These are phyloP conservation scores for Orientallactaga sibirica DNA, from an alignment of 2,797 vertebrate species.

Conservation along the genomic window DNA sequence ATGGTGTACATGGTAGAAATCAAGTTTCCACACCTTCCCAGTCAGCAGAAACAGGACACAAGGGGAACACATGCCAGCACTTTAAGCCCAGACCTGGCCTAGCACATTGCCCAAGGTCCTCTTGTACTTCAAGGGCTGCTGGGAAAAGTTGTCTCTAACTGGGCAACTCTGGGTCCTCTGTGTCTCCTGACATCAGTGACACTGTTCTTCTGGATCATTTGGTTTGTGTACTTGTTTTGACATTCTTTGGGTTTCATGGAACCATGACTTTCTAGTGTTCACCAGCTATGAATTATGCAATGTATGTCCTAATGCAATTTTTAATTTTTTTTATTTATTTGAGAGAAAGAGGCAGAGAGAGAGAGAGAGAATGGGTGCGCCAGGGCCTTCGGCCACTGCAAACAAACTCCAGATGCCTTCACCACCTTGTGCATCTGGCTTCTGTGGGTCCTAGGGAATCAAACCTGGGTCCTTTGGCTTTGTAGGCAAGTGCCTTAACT, in stretches of 20 bases:
- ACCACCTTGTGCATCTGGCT: too few relatives aligned
- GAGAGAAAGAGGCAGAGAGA: too few relatives aligned
- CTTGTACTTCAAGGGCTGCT: background rate
- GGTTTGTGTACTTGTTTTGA: rapidly evolving
- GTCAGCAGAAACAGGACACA: background rate
- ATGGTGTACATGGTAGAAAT: rapidly evolving
- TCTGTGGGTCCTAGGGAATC: too few relatives aligned
- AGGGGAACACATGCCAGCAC: rapidly evolving
- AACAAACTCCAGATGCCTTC: too few relatives aligned
- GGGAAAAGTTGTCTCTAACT: background rate
- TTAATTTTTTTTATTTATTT: background rate
- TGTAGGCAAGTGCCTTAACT: too few relatives aligned
- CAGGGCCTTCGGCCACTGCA: too few relatives aligned
- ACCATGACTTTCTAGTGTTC: background rate
- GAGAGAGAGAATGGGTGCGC: too few relatives aligned
- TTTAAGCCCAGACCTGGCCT: background rate
- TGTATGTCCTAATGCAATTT: background rate
- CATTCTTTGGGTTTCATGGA: background rate
- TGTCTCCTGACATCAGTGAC: rapidly evolving
- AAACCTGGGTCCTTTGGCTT: too few relatives aligned
- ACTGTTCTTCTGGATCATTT: background rate
- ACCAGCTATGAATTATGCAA: background rate
- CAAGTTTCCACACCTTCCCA: background rate
- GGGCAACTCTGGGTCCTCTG: background rate
- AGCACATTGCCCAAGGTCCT: background rate